phyloP scores from a whole-genome alignment of 2,888 invertebrate species.

The Abrostola triplasia region DNA sequence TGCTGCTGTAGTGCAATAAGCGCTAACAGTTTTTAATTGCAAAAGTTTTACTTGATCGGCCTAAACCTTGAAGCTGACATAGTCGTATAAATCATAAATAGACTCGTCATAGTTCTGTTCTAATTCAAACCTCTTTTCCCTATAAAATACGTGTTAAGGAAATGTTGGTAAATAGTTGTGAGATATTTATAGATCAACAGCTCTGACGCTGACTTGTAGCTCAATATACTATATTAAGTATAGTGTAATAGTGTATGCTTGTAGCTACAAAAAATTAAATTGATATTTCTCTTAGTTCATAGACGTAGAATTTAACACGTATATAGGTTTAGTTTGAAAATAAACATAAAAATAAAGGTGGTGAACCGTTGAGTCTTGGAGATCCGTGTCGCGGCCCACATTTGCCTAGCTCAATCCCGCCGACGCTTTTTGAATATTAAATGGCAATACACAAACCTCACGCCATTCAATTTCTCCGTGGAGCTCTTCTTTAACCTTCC shows the following conservation, averaged over 20 bases:
- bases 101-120: neutral
- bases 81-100: too few species aligned
- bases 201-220: conserved; percentile 5
- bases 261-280: neutral
- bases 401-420: conserved; percentile 78
- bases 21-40: conserved; percentile 25
- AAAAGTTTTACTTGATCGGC: conserved; percentile 24
- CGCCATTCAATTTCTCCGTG: conserved; percentile 78
- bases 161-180: conserved; percentile 10
- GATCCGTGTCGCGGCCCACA: conserved; percentile 82
- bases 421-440: conserved; percentile 82
- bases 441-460: conserved; percentile 65
- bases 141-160: conserved; percentile 13
- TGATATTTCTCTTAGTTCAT: conserved; percentile 8
- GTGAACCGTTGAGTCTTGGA: conserved; percentile 63
- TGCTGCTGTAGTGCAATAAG: conserved; percentile 21
- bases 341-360: conserved; percentile 59
- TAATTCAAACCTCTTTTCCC: neutral
- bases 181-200: conserved; percentile 12
- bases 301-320: conserved; percentile 7
- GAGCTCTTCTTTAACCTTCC: conserved; percentile 63
- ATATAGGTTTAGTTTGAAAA: conserved; percentile 47
- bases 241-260: too few species aligned
- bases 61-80: conserved; percentile 6
- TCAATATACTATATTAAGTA: too few species aligned